Evolutionary conservation across 64 coral and sea anemone species (phyloP), one percentile per base, ranked within the genome.

Genomic region (Montipora cactus): DNA sequence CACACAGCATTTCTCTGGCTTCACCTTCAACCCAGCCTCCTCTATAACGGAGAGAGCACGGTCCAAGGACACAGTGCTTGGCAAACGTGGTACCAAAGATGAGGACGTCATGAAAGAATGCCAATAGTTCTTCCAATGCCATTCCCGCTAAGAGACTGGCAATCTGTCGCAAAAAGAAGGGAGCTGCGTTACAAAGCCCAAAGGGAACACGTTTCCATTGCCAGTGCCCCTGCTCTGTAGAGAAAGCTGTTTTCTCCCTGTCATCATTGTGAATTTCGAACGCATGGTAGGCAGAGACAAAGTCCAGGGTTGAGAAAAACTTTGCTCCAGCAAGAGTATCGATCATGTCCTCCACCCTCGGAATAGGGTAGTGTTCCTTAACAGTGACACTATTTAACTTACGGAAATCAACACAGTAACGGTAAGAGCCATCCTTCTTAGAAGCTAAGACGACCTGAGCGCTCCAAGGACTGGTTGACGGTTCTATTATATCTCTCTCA

Each of bases 131-230:
- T 15, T 44, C 13, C 74, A 57, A 71, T 77, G 78, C 79, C 78
- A 91, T 81, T 69, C 91, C 37, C 8, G 46, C 22, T 75, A 94
- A 88, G 23, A 83, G 46, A 46, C 52, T 73, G 5, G 59, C 78
- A 47, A 89, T 94, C 67, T 88, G 79, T 1, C 69, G 64, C 21
- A 82, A 67, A 37, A 94, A 90, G 51, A 88, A 89, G 3, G 85
- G 77, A 16, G 62, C 79, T 45, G 87, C 79, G 59, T 94, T 88
- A 61, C 49, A 89, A 53, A 90, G 67, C 12, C 93, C 93, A 53
- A 90, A 94, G 7, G 93, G 67, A 28, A 87, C 87, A 87, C 85
- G 78, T 10, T 94, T 94, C 59, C 75, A 94, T 49, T 81, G 84
- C 67, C 75, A 95, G 19, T 82, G 70, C 0, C 93, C 87, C 12